Base-by-base conservation (phyloP, 2,797 vertebrate genomes). In the Cichlasoma orientale region DNA sequence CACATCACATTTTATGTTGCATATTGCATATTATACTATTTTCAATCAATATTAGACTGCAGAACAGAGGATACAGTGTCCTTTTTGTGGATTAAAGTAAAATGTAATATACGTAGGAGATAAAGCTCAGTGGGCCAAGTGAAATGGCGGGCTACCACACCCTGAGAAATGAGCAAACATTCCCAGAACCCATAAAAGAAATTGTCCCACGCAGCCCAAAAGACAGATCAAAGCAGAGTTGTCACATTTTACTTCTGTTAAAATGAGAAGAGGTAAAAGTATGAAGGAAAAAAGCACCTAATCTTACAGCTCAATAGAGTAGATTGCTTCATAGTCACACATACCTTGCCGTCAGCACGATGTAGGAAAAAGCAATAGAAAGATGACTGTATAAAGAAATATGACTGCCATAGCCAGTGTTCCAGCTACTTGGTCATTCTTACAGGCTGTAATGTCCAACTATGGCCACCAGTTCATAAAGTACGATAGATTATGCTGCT, bases 341-440 rank as follows among this genome's bases (percentile, higher is more conserved):
- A 79, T 44, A 33, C 57, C n/a, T 71, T 85, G 82, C 72, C 75
- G 77, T 76, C 75, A 81, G 75, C 38, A 14, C 85, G 86, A 90
- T 74, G 38, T 70, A 79, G 58, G 54, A 55, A 86, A 77, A 90
- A 38, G 84, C 72, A 84, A 85, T 61, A 73, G 69, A 81, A 82
- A 77, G 52, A 74, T 79, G 79, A 83, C 73, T 71, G 59, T 77
- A 69, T 72, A 75, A 86, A 89, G 79, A 92, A 88, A 85, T 90
- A 86, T 84, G 69, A 72, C 76, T 59, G 69, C 72, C 87, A 77
- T 16, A 75, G 69, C 56, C 78, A n/a, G 83, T 90, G 68, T 82
- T 75, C 71, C 18, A 78, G 56, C 72, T 82, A 81, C 81, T 82
- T 78, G 88, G 55, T 90, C 87, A 84, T 89, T 74, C 77, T 88